Percentiles rank a stretch among this genome's conserved stretches.
Conservation (phyloP, 2,113 vertebrate species). For the Raja brachyura region DNA sequence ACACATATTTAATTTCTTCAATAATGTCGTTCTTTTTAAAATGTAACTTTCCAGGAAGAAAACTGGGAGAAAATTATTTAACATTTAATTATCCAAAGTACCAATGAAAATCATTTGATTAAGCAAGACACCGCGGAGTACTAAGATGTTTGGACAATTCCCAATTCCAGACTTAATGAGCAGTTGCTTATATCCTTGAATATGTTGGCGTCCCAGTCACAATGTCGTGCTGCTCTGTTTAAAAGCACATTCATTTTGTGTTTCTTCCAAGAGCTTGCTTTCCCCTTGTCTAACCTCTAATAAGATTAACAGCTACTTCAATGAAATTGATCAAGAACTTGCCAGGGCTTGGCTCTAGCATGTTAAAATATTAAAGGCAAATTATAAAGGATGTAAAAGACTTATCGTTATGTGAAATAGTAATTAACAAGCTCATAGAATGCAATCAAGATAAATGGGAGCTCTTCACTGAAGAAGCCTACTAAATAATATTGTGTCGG, state of each 20-base stretch:
- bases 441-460: background rate
- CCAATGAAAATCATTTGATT: background rate
- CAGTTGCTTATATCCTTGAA: background rate
- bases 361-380: background rate
- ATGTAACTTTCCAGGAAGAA: background rate
- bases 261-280: background rate
- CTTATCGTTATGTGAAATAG: background rate
- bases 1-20: background rate
- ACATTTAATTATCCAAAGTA: background rate
- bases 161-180: background rate
- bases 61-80: too few relatives aligned
- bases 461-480: background rate
- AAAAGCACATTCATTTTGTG: background rate
- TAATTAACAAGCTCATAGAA: slow-evolving; percentile 1
- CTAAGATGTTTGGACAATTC: background rate
- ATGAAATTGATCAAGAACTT: slow-evolving; percentile 17
- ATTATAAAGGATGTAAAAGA: background rate
- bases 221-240: background rate
- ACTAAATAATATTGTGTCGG: background rate
- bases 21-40: too few relatives aligned
- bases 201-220: background rate
- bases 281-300: background rate
- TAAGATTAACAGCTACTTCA: slow-evolving; percentile 21
- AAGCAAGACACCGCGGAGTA: background rate
- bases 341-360: background rate